These are phyloP conservation scores for Chiloscyllium plagiosum DNA, from an alignment of 2,113 vertebrate genomes.

Conservation along the genomic window DNA sequence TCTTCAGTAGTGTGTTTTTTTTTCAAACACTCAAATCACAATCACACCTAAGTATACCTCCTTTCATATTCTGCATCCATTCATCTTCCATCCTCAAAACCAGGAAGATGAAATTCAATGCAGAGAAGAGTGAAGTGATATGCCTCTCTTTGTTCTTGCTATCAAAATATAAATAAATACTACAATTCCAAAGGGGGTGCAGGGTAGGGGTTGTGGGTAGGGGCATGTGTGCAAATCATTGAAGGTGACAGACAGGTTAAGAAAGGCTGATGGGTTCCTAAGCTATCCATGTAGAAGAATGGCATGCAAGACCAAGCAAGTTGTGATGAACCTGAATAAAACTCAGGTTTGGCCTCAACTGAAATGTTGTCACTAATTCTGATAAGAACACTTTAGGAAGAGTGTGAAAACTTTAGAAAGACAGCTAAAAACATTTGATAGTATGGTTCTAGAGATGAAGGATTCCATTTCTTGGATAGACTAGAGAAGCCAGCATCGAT, in stretches of 20 bases:
- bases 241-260: not conserved
- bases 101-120: not conserved
- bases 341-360: not conserved
- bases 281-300: not conserved
- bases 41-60: too few species aligned
- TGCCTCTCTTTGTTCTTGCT: too few species aligned
- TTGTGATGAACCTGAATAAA: not conserved
- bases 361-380: too few species aligned
- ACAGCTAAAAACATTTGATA: not conserved
- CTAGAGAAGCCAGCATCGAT: too few species aligned
- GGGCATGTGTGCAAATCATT: not conserved
- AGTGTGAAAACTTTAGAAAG: not conserved
- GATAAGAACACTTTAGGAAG: not conserved
- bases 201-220: too few species aligned
- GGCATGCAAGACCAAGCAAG: not conserved
- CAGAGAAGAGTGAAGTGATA: not conserved
- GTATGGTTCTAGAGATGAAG: not conserved
- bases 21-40: too few species aligned
- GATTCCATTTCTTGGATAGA: too few species aligned
- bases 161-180: not conserved
- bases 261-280: not conserved
- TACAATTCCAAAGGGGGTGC: not conserved
- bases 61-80: too few species aligned
- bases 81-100: too few species aligned
- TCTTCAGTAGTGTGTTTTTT: too few species aligned